Evolutionary conservation across 2,113 vertebrate genomes (phyloP), one percentile per base, ranked within the genome.

Genomic region (Trichechus manatus): DNA sequence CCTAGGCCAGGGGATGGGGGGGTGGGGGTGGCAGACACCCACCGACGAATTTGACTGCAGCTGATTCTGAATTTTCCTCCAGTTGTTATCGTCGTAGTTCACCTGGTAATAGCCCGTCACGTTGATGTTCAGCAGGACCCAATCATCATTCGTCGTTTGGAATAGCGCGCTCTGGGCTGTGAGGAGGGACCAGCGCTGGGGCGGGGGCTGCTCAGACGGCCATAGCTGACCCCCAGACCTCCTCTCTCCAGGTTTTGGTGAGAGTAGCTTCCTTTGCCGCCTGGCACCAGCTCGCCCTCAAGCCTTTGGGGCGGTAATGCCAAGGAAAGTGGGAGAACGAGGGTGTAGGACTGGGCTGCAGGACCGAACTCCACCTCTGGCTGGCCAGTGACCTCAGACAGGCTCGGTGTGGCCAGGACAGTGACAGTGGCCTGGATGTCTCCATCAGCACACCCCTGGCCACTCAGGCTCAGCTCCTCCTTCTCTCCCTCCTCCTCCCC

Each of bases 31-130:
- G 61, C 36, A 19, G 22, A 44, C 74, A 98, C 99, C 98, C 92
- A 99, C 99, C 97, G 2, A 0, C 1, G 88, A 99, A 77, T 98
- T 0, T 0, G 0, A 50, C 22, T 0, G 11, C 82, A 99, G 98
- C 97, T 95, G 96, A 0, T 0, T 0, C 3, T 99, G 96, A 64
- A 99, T 98, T 85, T 31, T 98, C 0, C 96, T 6, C 99, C 99
- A 99, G 98, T 99, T 99, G 1, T 0, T 42, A 0, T 29, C 4
- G n/a, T 99, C 99, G 1, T 99, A 99, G 97, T 99, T 99, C 96
- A 99, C 99, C 31, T 98, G 98, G 98, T 99, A 99, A 91, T 99
- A 99, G 53, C 99, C 99, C 0, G 97, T 98, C 80, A 99, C 98
- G 0, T 99, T 9, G 9, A 99, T 11, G 96, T 99, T 99, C 94